Evolutionary conservation across 2,888 invertebrate genomes (phyloP).

Genomic region (Stenchaetothrips biformis): DNA sequence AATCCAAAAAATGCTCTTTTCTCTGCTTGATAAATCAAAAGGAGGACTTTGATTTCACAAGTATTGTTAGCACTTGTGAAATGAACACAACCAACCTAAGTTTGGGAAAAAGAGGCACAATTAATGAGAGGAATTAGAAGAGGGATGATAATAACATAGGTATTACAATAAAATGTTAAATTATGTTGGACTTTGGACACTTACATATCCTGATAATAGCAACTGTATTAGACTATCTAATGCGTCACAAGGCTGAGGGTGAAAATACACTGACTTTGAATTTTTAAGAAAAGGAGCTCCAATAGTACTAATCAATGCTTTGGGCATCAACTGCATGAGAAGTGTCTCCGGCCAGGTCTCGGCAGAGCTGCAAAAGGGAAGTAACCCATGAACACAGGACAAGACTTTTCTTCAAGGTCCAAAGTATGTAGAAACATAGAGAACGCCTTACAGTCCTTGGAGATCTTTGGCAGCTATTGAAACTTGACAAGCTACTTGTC

Average conservation of each 20-base stretch:
- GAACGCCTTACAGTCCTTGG: conserved; percentile 53
- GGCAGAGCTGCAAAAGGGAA: conserved; percentile 57
- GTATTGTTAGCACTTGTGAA: conserved; percentile 60
- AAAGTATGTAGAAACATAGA: not conserved
- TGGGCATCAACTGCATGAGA: conserved; percentile 90
- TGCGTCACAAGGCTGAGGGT: conserved; percentile 77
- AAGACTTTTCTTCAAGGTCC: not conserved
- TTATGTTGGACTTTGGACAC: conserved; percentile 40
- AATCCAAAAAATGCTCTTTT: conserved; percentile 78
- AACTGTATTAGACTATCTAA: conserved; percentile 79
- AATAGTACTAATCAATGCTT: conserved; percentile 80
- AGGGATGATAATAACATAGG: too few relatives aligned
- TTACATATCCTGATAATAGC: conserved; percentile 84
- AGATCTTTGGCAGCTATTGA: conserved; percentile 67
- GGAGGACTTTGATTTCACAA: conserved; percentile 79
- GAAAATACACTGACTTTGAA: conserved; percentile 85
- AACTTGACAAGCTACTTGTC: conserved; percentile 72
- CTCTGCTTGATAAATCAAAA: conserved; percentile 74
- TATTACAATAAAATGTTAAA: conserved; percentile 33
- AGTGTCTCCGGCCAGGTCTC: conserved; percentile 88
- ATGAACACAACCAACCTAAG: conserved; percentile 86
- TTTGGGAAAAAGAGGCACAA: conserved; percentile 32
- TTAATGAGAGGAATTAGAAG: too few relatives aligned
- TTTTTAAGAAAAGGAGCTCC: conserved; percentile 82
- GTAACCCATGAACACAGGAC: conserved; percentile 27